Evolutionary conservation across 2,888 invertebrate species (phyloP), one percentile per base, ranked within the genome.

Genomic region (Drosophila prostipennis): DNA sequence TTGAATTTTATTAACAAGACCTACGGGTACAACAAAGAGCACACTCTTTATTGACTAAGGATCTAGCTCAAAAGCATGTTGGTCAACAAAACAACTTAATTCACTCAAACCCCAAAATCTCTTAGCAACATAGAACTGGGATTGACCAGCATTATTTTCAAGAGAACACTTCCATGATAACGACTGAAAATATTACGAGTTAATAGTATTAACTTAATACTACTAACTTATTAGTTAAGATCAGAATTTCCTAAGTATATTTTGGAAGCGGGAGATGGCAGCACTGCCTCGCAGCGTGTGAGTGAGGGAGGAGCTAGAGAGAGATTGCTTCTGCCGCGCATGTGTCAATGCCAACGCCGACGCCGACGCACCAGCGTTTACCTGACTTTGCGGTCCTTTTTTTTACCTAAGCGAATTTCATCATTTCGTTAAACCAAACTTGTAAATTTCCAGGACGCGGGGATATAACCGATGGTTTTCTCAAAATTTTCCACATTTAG

Each of bases 401-500:
- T 46, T 64, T 67, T 81, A 72, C 85, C 82, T 75, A 72, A 26
- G n/a, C 8, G 8, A 55, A 39, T 63, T 54, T 45, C 39, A 45
- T 48, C 8, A 63, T 36, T 26, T 54, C 39, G 32, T 23, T 26
- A 40, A 40, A 26, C 8, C 6, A 13, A 36, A 16, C 53, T 39
- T 54, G 37, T 29, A 70, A 46, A 54, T 51, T 54, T 63, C 43
- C 54, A 51, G 54, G 54, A 45, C 26, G 7, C 14, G 23, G 36
- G 36, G 23, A 43, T 29, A 51, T 52, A 14, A 16, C 29, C 10
- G 7, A 39, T 13, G 11, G 11, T 32, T 46, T 71, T 39, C 51
- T 26, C 3, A 23, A 60, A 42, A 53, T 49, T 60, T 49, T 72
- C 29, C 53, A 54, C 37, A n/a, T 4, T 26, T 32, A 23, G 36